Evolutionary conservation across 1,140 invertebrate species (phyloP), one percentile per base, ranked within the genome.

Genomic region (Lineus longissimus): DNA sequence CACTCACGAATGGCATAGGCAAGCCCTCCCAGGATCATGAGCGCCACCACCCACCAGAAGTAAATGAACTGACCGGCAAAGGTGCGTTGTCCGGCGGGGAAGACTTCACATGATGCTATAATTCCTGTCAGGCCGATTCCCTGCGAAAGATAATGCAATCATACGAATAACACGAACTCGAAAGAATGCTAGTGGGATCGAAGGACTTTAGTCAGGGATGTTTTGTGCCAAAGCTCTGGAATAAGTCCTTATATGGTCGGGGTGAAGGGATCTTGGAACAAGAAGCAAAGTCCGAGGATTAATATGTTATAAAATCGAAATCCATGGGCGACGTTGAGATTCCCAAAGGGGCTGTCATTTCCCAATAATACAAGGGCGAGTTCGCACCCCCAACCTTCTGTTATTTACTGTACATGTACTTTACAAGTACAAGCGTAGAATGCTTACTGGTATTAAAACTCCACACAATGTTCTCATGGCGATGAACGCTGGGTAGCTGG

Each of bases 1-100:
- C 83, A 84, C 69, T 82, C 73, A 19, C 74, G 67, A 2, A 83
- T 59, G 17, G 73, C 62, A 61, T 78, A 83, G 6, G 81, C 81
- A 43, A 83, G 36, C 1, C 72, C 67, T 0, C 76, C 79, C 22
- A 84, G 64, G 1, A 77, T 25, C 56, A 82, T 74, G 19, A 83
- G 75, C 29, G 73, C 75, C 7, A 75, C 57, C 9, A 78, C 76
- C 72, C 83, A 84, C 66, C 81, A 82, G 25, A 76, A 69, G 56
- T 83, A 83, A 17, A 82, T 69, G 31, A 83, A 67, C 2, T 76
- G 75, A 0, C 81, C 81, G 19, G 80, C 82, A 40, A 80, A 72
- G 43, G 82, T 80, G 25, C 83, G 69, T 58, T 83, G 72, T 23
- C 71, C 64, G 0, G 82, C 76, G 4, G 78, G 70, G 58, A 82